A percentile compares a stretch with the other conserved stretches of the same genome.
Conservation (phyloP, 2,797 vertebrate species). For the Acipenser ruthenus region DNA sequence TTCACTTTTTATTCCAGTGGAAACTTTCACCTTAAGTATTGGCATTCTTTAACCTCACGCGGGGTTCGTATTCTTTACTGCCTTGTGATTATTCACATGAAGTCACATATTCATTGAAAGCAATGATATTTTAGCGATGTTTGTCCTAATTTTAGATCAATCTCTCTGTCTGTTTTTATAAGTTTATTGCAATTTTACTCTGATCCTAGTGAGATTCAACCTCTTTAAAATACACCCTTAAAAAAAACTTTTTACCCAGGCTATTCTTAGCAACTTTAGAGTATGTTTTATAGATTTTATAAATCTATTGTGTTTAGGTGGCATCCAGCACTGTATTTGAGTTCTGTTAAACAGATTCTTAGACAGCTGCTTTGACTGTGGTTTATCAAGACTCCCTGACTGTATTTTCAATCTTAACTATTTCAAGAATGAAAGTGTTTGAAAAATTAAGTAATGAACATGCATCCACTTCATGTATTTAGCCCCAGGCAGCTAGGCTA, state of each 20-base stretch:
- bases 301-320: constrained; percentile 35
- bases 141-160: constrained; percentile 55
- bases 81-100: constrained; percentile 50
- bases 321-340: constrained; percentile 15
- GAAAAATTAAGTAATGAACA: constrained; percentile 28
- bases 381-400: constrained; percentile 6
- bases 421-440: constrained; percentile 47
- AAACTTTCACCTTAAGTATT: constrained; percentile 28
- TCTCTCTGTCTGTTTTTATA: constrained; percentile 39
- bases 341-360: constrained; percentile 9
- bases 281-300: background rate
- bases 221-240: constrained; percentile 45
- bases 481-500: constrained; percentile 43
- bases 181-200: constrained; percentile 44
- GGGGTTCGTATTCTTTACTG: constrained; percentile 25
- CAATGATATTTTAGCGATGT: constrained; percentile 59
- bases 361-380: constrained; percentile 6
- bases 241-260: constrained; percentile 19
- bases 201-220: constrained; percentile 49
- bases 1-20: constrained; percentile 26
- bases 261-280: background rate
- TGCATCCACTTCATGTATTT: constrained; percentile 20
- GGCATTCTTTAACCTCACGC: constrained; percentile 28
- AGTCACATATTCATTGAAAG: constrained; percentile 43
- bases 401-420: constrained; percentile 19